phyloP scores from a whole-genome alignment of 2,797 vertebrate genomes.

The Acipenser oxyrinchus region DNA sequence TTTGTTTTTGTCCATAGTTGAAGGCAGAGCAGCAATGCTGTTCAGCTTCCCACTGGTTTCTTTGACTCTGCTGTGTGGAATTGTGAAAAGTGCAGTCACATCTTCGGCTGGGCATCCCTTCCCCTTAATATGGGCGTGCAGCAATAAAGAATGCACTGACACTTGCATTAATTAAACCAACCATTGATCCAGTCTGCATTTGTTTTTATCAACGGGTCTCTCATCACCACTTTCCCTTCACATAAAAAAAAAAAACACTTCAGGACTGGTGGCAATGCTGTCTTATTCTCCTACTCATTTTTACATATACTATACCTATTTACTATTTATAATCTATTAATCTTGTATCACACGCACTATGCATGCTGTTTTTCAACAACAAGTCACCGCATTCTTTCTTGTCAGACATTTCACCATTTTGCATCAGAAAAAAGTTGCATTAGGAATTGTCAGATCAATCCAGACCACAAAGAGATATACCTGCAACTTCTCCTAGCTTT shows the following conservation, averaged over 20 bases:
- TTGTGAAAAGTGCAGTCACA: conserved; percentile 7
- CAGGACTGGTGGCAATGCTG: not conserved
- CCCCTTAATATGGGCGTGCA: not conserved
- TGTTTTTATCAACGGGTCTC: not conserved
- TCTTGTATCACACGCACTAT: too few species aligned
- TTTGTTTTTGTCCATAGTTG: not conserved
- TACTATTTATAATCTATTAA: too few species aligned
- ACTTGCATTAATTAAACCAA: conserved; percentile 6
- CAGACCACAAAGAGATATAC: too few species aligned
- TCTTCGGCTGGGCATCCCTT: not conserved
- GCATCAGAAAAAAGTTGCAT: too few species aligned
- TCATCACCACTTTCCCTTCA: not conserved
- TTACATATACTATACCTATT: too few species aligned
- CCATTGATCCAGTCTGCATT: not conserved
- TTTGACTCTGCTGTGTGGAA: not conserved
- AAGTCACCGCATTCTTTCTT: too few species aligned
- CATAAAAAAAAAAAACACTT: not conserved
- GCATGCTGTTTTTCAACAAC: too few species aligned
- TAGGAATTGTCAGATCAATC: too few species aligned
- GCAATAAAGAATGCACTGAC: conserved; percentile 1
- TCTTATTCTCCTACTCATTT: not conserved
- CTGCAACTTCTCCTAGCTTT: too few species aligned
- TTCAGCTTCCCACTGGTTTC: not conserved
- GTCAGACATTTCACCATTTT: too few species aligned
- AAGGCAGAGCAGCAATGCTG: not conserved